Base-by-base conservation (phyloP, 1,140 invertebrate genomes). In the Cheumatopsyche charites region DNA sequence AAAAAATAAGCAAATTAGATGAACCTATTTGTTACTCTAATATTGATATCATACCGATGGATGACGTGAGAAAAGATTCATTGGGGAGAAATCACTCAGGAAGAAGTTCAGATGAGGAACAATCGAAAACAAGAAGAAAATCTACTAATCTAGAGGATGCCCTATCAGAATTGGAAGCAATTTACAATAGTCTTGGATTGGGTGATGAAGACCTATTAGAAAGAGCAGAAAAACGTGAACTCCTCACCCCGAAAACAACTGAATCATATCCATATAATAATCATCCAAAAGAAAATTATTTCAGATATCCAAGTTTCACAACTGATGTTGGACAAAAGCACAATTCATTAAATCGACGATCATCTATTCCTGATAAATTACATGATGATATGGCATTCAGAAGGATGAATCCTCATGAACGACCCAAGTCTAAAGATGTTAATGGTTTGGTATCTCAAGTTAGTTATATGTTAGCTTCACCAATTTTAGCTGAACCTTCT, bases 71-170 rank as follows among this genome's bases (percentile, higher is more conserved):
- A 13, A 71, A 66, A 17, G 67, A 61, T 36, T 43, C 11, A 6
- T 4, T 36, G 3, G 23, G 19, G 3, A 49, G 68, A 29, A 75
- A 36, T 26, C 43, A 68, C n/a, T 63, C 66, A 25, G 55, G 58
- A 0, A 67, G 62, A 55, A 71, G 79, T 67, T 84, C 83, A 21
- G 83, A 84, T 65, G 82, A 85, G 66, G 84, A 79, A 78, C 82
- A 81, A 68, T 80, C 78, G 73, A 80, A 80, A 62, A 78, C 83
- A 73, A 82, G 83, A 71, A 83, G 86, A 75, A 89, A 88, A 77
- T 91, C 91, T 0, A 88, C 87, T 17, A 94, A 94, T 81, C 84
- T 94, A 25, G 93, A 95, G 79, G 92, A 95, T 77, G 94, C 93
- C 49, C 82, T 96, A 6, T 90, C 90, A 75, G 94, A 96, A 81